Evolutionary conservation across 2,797 vertebrate species (phyloP).

Genomic region (Coregonus sp.): DNA sequence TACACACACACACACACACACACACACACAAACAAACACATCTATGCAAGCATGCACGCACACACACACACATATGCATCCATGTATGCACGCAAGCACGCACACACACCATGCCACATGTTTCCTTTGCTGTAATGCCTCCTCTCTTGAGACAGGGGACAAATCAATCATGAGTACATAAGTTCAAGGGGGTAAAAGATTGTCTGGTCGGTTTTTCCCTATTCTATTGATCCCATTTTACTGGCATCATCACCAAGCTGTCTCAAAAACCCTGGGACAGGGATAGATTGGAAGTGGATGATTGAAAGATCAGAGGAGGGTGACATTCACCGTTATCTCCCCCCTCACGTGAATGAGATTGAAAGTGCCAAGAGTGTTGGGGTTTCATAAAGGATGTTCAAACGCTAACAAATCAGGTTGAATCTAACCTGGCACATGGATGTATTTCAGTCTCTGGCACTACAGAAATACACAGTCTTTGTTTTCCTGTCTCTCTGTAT

Average conservation of each 20-base stretch:
- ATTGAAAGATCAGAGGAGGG: constrained; percentile 75
- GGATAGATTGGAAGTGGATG: constrained; percentile 76
- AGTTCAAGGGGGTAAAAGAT: constrained; percentile 79
- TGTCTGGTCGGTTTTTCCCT: constrained; percentile 74
- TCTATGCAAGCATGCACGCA: constrained; percentile 35
- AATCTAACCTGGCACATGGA: neutral
- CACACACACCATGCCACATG: constrained; percentile 59
- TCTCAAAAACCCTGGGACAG: constrained; percentile 66
- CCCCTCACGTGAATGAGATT: constrained; percentile 16
- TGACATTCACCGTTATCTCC: constrained; percentile 76
- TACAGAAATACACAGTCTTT: neutral
- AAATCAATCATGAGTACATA: constrained; percentile 77
- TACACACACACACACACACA: constrained; percentile 26
- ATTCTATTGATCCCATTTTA: constrained; percentile 79
- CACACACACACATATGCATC: constrained; percentile 5
- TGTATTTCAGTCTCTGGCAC: neutral
- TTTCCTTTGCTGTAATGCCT: constrained; percentile 70
- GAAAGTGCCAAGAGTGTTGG: neutral
- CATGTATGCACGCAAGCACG: constrained; percentile 33
- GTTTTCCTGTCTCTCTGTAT: constrained; percentile 34
- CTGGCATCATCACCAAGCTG: constrained; percentile 75
- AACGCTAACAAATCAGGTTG: neutral
- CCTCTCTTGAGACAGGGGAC: constrained; percentile 72
- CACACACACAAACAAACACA: constrained; percentile 29
- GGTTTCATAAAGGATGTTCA: neutral